Evolutionary conservation across 2,113 vertebrate species (phyloP).

Genomic region (Nibea albiflora): DNA sequence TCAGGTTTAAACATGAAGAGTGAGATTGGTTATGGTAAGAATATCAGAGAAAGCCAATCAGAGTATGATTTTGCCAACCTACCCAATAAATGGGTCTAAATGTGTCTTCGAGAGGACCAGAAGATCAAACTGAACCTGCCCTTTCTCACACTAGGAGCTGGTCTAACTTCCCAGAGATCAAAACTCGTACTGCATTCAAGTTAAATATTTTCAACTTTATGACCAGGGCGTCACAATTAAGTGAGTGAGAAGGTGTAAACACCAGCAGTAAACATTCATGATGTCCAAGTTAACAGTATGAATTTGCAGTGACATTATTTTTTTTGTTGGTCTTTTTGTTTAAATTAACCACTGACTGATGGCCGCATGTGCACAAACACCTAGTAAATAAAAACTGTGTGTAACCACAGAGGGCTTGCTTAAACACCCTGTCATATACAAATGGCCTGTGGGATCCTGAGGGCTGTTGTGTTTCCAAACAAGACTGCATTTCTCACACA

Average conservation of each 20-base stretch:
- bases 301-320: background rate
- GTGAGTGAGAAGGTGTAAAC: background rate
- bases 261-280: background rate
- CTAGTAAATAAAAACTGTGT: too few relatives aligned
- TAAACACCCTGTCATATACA: background rate
- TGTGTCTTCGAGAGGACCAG: background rate
- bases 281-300: background rate
- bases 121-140: background rate
- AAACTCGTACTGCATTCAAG: background rate
- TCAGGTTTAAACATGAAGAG: too few relatives aligned
- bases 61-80: too few relatives aligned
- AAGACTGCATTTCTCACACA: background rate
- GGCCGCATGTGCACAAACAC: background rate
- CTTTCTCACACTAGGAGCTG: background rate
- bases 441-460: background rate
- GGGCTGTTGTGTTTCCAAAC: background rate
- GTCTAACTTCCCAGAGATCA: background rate
- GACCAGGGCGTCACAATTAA: background rate
- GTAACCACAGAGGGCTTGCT: too few relatives aligned
- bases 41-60: too few relatives aligned
- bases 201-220: background rate
- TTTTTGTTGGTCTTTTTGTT: background rate
- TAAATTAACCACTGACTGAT: background rate
- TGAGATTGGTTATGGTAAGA: too few relatives aligned
- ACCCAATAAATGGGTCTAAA: too few relatives aligned